Conservation (phyloP, 2,113 vertebrate species). For the Ictalurus punctatus region DNA sequence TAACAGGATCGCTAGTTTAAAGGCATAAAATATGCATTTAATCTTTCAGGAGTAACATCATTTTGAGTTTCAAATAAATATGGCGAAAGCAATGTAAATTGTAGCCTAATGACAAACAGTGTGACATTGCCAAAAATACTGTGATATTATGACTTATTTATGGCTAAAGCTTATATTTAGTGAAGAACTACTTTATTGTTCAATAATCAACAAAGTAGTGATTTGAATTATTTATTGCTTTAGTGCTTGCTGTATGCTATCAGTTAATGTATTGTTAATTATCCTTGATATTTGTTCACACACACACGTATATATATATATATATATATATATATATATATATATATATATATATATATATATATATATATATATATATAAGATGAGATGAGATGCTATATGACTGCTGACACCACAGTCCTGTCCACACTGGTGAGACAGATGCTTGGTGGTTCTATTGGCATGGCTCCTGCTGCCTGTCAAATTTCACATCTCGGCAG, state of each 20-base stretch:
- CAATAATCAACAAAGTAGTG: background rate
- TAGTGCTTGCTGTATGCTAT: too few species aligned
- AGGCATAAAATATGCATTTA: background rate
- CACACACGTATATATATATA: too few species aligned
- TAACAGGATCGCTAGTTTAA: background rate
- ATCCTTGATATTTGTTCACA: too few species aligned
- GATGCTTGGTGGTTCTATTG: slow-evolving; percentile 73
- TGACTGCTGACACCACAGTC: slow-evolving; percentile 73
- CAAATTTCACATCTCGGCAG: slow-evolving; percentile 76
- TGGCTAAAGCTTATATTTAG: too few species aligned
- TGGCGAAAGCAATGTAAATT: background rate
- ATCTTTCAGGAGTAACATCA: background rate
- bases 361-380: background rate
- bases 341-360: background rate
- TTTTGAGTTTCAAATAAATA: background rate
- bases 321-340: too few species aligned
- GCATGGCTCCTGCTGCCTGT: slow-evolving; percentile 74
- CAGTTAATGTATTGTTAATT: too few species aligned
- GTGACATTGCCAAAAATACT: background rate
- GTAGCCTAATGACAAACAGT: background rate
- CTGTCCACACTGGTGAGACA: slow-evolving; percentile 70
- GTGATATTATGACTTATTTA: too few species aligned
- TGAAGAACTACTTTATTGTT: too few species aligned
- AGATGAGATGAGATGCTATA: slow-evolving; percentile 30
- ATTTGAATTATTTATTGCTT: background rate